Evolutionary conservation across 2,888 invertebrate species (phyloP).

Genomic region (Stenoptilia bipunctidactyla): DNA sequence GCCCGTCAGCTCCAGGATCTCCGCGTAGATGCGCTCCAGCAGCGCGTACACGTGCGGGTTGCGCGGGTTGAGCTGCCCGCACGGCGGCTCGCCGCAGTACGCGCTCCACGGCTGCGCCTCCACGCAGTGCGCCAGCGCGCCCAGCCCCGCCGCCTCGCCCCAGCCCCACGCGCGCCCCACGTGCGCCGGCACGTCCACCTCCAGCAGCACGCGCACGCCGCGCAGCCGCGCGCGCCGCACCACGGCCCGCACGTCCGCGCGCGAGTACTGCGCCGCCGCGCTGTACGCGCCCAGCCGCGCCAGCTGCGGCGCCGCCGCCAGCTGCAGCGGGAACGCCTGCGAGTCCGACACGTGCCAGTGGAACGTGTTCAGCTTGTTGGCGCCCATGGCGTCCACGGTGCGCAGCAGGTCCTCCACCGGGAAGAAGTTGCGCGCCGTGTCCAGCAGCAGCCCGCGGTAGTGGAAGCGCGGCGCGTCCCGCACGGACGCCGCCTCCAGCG

Average conservation of each 20-base stretch:
- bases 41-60: constrained; percentile 83
- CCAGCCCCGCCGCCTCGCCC: constrained; percentile 81
- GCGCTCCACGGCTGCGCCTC: constrained; percentile 85
- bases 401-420: constrained; percentile 78
- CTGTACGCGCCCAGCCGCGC: constrained; percentile 89
- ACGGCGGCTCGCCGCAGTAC: constrained; percentile 88
- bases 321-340: constrained; percentile 91
- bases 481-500: constrained; percentile 75
- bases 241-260: constrained; percentile 78
- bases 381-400: constrained; percentile 89
- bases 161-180: constrained; percentile 90
- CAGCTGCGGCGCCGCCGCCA: constrained; percentile 81
- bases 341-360: constrained; percentile 95
- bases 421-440: constrained; percentile 92
- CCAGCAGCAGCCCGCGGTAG: constrained; percentile 90
- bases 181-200: constrained; percentile 93
- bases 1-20: constrained; percentile 79
- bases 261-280: constrained; percentile 80
- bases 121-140: constrained; percentile 84
- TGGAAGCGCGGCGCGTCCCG: constrained; percentile 82
- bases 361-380: constrained; percentile 91
- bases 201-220: constrained; percentile 88
- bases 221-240: constrained; percentile 83
- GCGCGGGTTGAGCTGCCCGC: constrained; percentile 87
- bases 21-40: constrained; percentile 80